Evolutionary conservation across 2,888 invertebrate species (phyloP).

Genomic region (Tipula unca): DNA sequence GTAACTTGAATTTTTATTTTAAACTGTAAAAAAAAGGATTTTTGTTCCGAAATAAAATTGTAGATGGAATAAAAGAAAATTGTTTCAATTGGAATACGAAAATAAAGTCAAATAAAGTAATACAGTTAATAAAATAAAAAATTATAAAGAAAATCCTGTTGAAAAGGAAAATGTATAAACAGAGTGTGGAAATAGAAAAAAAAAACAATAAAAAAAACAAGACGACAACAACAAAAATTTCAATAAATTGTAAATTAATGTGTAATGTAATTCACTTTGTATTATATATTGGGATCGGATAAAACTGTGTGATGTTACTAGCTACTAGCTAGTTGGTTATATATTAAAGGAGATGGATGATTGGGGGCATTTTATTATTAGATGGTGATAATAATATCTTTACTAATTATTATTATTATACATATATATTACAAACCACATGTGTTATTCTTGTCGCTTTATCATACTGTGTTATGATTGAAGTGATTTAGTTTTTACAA

Average conservation of each 20-base stretch:
- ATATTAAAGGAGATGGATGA: background rate
- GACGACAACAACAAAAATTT: background rate
- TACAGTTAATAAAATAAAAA: background rate
- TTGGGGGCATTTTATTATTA: background rate
- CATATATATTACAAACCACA: background rate
- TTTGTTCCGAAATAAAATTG: background rate
- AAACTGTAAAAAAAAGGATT: background rate
- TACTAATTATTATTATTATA: background rate
- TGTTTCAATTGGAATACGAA: background rate
- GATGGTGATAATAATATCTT: background rate
- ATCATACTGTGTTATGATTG: background rate
- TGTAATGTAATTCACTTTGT: background rate
- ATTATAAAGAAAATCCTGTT: background rate
- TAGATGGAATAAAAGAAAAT: background rate
- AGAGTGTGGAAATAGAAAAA: background rate
- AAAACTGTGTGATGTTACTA: too few relatives aligned
- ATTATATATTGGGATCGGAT: too few relatives aligned
- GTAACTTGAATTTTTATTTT: background rate
- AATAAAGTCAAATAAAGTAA: background rate
- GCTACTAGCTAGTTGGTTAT: too few relatives aligned
- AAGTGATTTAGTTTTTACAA: conserved; percentile 14
- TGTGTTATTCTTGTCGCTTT: background rate
- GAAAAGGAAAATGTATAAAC: background rate
- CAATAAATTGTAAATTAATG: background rate
- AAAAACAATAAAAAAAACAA: background rate